A percentile compares a stretch with the other conserved stretches of the same genome.
These are phyloP conservation scores for Tetropium fuscum DNA, from an alignment of 2,888 invertebrate species.

Conservation along the genomic window DNA sequence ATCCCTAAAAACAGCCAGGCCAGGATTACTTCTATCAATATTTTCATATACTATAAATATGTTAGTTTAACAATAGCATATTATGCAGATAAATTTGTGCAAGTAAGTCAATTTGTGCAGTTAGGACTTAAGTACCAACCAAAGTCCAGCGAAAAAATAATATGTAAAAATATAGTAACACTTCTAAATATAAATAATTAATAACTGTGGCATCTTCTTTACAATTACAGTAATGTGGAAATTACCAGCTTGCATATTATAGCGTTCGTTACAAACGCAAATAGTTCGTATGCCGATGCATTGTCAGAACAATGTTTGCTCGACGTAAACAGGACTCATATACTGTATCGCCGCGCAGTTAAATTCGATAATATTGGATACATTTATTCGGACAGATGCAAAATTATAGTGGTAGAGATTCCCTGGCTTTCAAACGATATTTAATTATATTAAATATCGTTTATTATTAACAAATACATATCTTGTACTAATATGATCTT, in stretches of 20 bases:
- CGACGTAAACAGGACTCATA: constrained; percentile 37
- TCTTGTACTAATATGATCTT: constrained; percentile 21
- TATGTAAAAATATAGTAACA: no score
- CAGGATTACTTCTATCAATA: no score
- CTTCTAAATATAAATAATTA: no score
- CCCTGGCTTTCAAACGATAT: constrained; percentile 2
- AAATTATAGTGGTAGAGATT: constrained; percentile 7
- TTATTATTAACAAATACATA: constrained; percentile 23
- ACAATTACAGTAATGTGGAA: background rate
- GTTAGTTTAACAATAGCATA: no score
- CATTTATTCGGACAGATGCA: constrained; percentile 3
- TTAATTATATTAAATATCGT: constrained; percentile 16
- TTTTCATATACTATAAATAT: no score
- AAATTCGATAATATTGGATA: constrained; percentile 40
- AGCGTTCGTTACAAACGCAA: background rate
- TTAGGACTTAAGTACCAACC: no score
- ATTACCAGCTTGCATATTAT: background rate
- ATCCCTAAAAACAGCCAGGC: no score
- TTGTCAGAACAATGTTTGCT: constrained; percentile 35
- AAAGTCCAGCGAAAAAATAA: no score
- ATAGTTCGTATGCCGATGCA: background rate
- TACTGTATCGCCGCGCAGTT: constrained; percentile 37
- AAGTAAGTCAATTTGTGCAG: no score
- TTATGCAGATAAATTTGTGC: no score
- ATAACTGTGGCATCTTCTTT: background rate